Conservation (phyloP, 1,140 invertebrate genomes). For the Papilio polytes region DNA sequence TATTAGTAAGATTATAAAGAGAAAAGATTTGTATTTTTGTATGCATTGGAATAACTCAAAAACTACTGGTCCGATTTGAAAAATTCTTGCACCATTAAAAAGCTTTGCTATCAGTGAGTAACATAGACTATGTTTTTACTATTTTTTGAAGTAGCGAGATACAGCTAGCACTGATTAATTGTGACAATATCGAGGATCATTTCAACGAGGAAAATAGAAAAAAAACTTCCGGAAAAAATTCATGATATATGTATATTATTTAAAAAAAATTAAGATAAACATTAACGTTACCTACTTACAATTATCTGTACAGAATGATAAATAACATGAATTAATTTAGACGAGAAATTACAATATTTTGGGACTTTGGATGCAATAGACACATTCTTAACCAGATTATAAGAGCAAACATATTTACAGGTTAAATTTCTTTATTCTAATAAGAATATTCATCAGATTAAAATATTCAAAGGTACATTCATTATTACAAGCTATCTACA, state of each 20-base stretch:
- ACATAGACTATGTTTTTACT: no score
- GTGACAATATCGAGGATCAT: no score
- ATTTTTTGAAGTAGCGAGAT: no score
- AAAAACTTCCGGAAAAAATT: slow-evolving; percentile 65
- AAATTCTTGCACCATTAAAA: no score
- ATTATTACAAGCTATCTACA: slow-evolving; percentile 35
- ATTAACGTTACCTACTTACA: slow-evolving; percentile 76
- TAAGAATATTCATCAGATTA: slow-evolving; percentile 49
- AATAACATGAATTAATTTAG: slow-evolving; percentile 72
- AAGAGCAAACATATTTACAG: slow-evolving; percentile 66
- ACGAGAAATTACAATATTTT: slow-evolving; percentile 60
- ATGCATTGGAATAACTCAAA: no score
- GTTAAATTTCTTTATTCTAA: slow-evolving; percentile 38
- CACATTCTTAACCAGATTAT: slow-evolving; percentile 44
- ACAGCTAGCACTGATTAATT: no score
- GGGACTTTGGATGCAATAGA: slow-evolving; percentile 62
- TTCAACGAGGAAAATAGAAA: slow-evolving; percentile 44
- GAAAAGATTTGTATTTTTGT: no score
- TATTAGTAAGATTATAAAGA: no score
- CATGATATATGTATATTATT: slow-evolving; percentile 76
- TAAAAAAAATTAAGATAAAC: slow-evolving; percentile 78
- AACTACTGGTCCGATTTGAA: no score
- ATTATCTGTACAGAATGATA: slow-evolving; percentile 79
- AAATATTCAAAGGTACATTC: slow-evolving; percentile 47
- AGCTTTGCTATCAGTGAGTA: no score